Percentiles rank a stretch among this genome's conserved stretches.
phyloP scores from a whole-genome alignment of 2,888 invertebrate genomes.

The Drosophila affinis region DNA sequence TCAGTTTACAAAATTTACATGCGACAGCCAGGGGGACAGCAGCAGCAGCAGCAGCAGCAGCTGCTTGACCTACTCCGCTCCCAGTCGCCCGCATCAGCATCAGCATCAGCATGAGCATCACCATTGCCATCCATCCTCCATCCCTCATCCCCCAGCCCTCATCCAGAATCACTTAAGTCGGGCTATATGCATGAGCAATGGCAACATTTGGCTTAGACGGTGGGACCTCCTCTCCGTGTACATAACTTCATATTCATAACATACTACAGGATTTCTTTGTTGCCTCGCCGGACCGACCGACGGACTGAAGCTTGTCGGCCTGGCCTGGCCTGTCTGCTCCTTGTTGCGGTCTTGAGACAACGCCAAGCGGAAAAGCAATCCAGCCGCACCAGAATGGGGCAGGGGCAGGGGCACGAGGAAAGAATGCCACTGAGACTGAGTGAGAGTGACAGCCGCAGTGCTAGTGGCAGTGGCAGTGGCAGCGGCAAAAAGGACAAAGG shows the following conservation, averaged over 20 bases:
- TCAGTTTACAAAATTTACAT: conserved; percentile 71
- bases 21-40: conserved; percentile 15
- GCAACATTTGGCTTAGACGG: conserved; percentile 60
- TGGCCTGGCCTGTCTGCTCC: conserved; percentile 10
- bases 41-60: conserved; percentile 33
- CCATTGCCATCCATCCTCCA: conserved; percentile 7
- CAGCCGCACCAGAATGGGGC: neutral
- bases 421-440: neutral
- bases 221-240: conserved; percentile 8
- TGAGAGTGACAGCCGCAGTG: neutral
- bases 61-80: conserved; percentile 65
- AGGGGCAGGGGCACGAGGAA: neutral
- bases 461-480: neutral
- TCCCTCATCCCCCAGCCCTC: conserved; percentile 21
- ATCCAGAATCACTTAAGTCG: conserved; percentile 69
- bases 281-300: neutral
- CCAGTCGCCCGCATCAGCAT: neutral
- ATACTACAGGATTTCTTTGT: conserved; percentile 19
- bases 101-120: neutral
- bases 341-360: conserved; percentile 42
- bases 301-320: neutral
- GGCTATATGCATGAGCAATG: conserved; percentile 64
- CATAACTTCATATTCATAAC: conserved; percentile 69
- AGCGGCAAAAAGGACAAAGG: conserved; percentile 22
- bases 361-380: conserved; percentile 18